These are phyloP conservation scores for Pseudopleuronectes americanus DNA, from an alignment of 2,797 vertebrate species.

Conservation along the genomic window DNA sequence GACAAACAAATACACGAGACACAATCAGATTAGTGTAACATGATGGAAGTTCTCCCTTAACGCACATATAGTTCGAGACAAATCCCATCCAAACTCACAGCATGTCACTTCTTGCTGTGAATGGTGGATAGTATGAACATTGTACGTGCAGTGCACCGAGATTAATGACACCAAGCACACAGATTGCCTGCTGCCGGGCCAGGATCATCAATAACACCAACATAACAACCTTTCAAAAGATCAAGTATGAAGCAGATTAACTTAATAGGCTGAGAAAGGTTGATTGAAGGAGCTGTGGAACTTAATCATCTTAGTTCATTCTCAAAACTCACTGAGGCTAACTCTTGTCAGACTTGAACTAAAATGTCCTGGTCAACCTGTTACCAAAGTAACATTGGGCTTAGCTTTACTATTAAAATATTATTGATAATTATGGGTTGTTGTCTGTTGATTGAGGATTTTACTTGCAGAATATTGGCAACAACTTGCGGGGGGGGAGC, in stretches of 20 bases:
- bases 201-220: neutral
- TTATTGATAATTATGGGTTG: too few species aligned
- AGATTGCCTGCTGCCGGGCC: neutral
- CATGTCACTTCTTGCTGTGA: slow-evolving; percentile 5
- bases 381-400: too few species aligned
- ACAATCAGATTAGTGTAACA: slow-evolving; percentile 15
- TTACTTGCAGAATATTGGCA: too few species aligned
- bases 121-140: slow-evolving; percentile 24
- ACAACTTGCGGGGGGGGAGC: too few species aligned
- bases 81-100: neutral
- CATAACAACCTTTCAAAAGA: neutral
- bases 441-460: too few species aligned
- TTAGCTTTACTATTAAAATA: too few species aligned
- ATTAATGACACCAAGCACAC: slow-evolving; percentile 12
- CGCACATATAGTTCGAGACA: neutral
- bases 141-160: slow-evolving; percentile 20
- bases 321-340: neutral
- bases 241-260: neutral
- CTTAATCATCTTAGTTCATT: neutral
- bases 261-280: neutral
- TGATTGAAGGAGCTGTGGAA: neutral
- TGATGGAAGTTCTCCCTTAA: slow-evolving; percentile 10
- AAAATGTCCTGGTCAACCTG: too few species aligned
- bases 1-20: too few species aligned
- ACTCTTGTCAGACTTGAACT: neutral